Conservation (phyloP, 2,797 vertebrate species). For the Miopithecus talapoin region DNA sequence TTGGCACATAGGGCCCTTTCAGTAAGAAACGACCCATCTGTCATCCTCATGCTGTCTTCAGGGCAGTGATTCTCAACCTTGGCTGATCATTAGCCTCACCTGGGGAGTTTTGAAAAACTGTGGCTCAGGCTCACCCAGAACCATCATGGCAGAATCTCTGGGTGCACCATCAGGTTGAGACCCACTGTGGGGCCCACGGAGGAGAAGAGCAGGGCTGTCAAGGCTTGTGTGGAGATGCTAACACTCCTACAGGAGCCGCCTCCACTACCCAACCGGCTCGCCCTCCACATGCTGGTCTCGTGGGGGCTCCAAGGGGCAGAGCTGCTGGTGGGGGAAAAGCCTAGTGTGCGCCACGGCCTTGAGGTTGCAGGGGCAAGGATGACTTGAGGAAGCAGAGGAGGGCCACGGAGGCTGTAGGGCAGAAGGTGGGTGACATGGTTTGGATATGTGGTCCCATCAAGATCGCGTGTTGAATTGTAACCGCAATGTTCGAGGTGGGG, state of each 20-base stretch:
- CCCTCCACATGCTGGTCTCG: not conserved
- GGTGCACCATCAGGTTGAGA: not conserved
- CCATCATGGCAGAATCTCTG: not conserved
- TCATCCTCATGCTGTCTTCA: not conserved
- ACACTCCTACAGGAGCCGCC: not conserved
- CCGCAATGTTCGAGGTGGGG: not conserved
- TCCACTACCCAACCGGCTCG: accelerated
- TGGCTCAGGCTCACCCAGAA: not conserved
- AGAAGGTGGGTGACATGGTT: not conserved
- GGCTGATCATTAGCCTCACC: not conserved
- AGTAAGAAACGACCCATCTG: not conserved
- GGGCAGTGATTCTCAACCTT: not conserved
- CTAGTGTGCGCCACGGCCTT: not conserved
- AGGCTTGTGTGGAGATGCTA: not conserved
- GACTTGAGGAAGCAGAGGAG: not conserved
- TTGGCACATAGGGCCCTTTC: no score
- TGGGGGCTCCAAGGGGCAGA: not conserved
- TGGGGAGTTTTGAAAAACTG: not conserved
- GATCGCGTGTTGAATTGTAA: not conserved
- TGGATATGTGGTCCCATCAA: not conserved
- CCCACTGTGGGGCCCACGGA: not conserved
- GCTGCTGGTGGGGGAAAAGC: not conserved
- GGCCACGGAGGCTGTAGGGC: not conserved
- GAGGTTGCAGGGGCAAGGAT: not conserved
- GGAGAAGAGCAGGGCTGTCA: not conserved